Evolutionary conservation across 2,888 invertebrate genomes (phyloP).

Genomic region (Diarsia mendica): DNA sequence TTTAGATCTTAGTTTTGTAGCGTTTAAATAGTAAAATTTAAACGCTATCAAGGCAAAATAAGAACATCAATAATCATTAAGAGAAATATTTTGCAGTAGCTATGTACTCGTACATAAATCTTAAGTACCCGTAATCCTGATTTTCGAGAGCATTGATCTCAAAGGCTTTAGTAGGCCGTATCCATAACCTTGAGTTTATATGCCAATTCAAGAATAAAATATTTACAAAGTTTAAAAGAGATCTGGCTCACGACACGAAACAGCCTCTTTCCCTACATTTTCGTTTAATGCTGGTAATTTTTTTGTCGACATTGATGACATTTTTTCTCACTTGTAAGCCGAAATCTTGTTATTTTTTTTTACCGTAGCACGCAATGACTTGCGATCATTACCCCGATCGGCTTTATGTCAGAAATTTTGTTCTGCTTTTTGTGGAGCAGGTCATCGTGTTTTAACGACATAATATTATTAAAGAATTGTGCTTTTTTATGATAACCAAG

Average conservation of each 20-base stretch:
- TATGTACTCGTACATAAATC: not conserved
- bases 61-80: conserved; percentile 42
- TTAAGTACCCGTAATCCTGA: conserved; percentile 8
- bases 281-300: conserved; percentile 31
- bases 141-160: conserved; percentile 16
- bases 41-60: conserved; percentile 26
- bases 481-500: conserved; percentile 16
- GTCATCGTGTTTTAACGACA: conserved; percentile 36
- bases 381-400: conserved; percentile 51
- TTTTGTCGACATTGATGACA: conserved; percentile 46
- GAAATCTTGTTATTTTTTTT: conserved; percentile 58
- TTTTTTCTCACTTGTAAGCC: conserved; percentile 43
- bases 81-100: conserved; percentile 29
- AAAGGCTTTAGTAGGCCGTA: not conserved
- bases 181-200: not conserved
- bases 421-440: conserved; percentile 43
- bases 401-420: conserved; percentile 39
- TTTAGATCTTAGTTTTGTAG: conserved; percentile 34
- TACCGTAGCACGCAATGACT: conserved; percentile 45
- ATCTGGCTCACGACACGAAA: conserved; percentile 28
- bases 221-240: conserved; percentile 22
- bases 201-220: conserved; percentile 1
- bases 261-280: conserved; percentile 60
- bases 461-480: conserved; percentile 33
- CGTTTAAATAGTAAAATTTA: conserved; percentile 15